Evolutionary conservation across 1,140 invertebrate species (phyloP), one percentile per base, ranked within the genome.

Genomic region (Drosophila sulfurigaster): DNA sequence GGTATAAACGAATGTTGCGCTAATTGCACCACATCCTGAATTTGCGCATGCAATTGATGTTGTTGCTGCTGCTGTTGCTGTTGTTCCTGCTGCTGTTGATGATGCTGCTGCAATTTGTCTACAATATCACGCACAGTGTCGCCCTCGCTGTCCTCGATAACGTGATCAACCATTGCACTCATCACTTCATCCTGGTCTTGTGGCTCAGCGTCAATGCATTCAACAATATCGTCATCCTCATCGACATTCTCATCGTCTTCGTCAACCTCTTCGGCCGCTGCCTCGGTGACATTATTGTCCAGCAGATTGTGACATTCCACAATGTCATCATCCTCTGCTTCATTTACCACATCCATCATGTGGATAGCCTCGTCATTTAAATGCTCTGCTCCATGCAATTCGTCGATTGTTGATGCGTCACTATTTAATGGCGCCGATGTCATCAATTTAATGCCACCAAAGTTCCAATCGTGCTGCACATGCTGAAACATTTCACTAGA

Each of bases 391-490:
- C 20, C 52, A n/a, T 77, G 69, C 41, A 72, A 25, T 35, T 78
- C 75, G n/a, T 56, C 75, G 5, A 75, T 56, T 5, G 49, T 35
- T 15, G 79, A n/a, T 60, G 68, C 57, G 8, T 56, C 28, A 51
- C 70, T 60, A 7, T 65, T 35, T 54, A 80, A 8, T 57, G 79
- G 11, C 38, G 75, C 25, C n/a, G 79, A 35, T 59, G 66, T 25
- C 75, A 81, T 25, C 35, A 91, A 46, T 54, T 92, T 92, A 7
- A 92, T 82, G 25, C 81, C 85, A 28, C 91, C 91, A 67, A 92
- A 92, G 71, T 92, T 91, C 91, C 91, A 92, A 79, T 92, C 91
- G 68, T 92, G 91, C 43, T 92, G 87, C 11, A 92, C 83, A 73
- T 92, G 87, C 63, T 92, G 90, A 66, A 89, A 92, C 75, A 91